phyloP scores from a whole-genome alignment of 2,113 vertebrate species.

The Nothoprocta perdicaria region DNA sequence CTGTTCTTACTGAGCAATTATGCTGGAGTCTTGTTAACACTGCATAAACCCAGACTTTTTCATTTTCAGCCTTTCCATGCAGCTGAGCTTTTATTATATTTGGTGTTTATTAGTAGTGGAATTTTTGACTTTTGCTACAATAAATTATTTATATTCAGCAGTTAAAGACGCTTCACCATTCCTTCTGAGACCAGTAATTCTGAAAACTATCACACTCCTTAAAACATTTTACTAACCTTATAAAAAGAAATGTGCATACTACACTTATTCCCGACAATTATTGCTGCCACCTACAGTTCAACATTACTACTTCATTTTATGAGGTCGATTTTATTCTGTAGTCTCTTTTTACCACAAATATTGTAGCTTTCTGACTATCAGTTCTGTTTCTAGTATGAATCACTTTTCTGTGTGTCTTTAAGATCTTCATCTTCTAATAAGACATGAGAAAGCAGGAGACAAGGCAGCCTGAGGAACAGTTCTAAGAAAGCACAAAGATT shows the following conservation, averaged over 20 bases:
- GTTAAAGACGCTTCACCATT: background rate
- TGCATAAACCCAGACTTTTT: background rate
- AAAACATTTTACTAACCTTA: background rate
- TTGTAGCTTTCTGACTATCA: background rate
- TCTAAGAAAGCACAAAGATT: background rate
- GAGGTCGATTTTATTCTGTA: background rate
- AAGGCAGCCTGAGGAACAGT: background rate
- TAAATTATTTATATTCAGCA: background rate
- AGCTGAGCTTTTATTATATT: background rate
- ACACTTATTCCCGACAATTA: background rate
- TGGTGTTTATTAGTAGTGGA: background rate
- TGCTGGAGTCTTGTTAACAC: background rate
- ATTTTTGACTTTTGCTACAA: background rate
- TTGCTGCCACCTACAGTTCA: conserved; percentile 57
- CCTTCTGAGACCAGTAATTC: background rate
- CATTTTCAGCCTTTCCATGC: background rate
- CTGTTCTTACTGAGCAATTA: background rate
- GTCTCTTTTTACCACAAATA: background rate
- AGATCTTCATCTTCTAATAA: background rate
- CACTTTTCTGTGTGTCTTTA: background rate
- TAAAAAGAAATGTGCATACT: rapidly evolving
- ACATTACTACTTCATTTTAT: background rate
- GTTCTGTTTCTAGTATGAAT: background rate
- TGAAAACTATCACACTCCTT: background rate
- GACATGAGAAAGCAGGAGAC: background rate